phyloP scores from a whole-genome alignment of 2,113 vertebrate genomes.

The Plecotus auritus region DNA sequence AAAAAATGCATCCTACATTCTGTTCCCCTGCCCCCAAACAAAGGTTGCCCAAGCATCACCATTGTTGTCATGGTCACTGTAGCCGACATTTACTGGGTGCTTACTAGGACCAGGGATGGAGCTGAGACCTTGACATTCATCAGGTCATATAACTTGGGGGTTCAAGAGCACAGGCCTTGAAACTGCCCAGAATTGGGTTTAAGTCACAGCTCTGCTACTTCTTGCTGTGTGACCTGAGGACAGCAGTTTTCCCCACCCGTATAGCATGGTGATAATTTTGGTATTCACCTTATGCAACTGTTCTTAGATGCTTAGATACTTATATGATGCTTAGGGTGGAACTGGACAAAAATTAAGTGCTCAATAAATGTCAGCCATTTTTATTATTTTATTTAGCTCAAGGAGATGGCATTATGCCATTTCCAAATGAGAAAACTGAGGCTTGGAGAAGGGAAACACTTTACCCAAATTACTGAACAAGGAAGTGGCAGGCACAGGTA shows the following conservation, averaged over 20 bases:
- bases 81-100: neutral
- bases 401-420: neutral
- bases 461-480: neutral
- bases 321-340: neutral
- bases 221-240: neutral
- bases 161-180: neutral
- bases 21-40: neutral
- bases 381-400: neutral
- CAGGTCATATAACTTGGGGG: neutral
- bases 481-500: neutral
- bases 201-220: neutral
- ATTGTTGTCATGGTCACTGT: neutral
- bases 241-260: neutral
- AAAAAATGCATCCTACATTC: neutral
- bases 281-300: neutral
- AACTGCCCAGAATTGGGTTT: neutral
- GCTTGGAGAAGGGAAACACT: neutral
- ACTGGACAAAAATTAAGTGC: neutral
- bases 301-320: neutral
- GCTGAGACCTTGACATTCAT: neutral
- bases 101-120: neutral
- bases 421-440: constrained; percentile 13
- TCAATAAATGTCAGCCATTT: neutral
- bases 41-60: neutral
- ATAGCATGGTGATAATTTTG: neutral